These are phyloP conservation scores for Herpetotheres cachinnans DNA, from an alignment of 2,113 vertebrate species.

Conservation along the genomic window DNA sequence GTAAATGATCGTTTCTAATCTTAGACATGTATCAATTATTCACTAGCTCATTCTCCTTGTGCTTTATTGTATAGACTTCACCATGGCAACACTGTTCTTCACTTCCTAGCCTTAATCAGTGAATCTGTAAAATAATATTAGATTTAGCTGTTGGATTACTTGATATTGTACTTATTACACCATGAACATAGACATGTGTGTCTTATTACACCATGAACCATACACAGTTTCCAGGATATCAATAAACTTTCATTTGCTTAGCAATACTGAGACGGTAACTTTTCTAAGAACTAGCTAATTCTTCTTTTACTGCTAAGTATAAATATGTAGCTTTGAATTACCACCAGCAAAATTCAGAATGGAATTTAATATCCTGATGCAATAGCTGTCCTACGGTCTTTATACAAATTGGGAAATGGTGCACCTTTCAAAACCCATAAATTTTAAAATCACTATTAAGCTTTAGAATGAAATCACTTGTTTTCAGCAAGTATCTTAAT, in stretches of 20 bases:
- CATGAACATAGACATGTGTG: not conserved
- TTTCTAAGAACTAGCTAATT: not conserved
- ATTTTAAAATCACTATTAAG: not conserved
- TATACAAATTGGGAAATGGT: not conserved
- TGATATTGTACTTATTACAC: not conserved
- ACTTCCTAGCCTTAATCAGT: conserved; percentile 25
- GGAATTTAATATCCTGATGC: not conserved
- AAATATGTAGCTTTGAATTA: not conserved
- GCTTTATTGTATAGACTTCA: conserved; percentile 53
- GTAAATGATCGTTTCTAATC: conserved; percentile 60
- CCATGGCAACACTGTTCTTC: conserved; percentile 60
- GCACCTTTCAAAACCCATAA: not conserved
- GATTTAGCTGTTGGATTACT: conserved; percentile 2
- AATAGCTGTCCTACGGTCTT: not conserved
- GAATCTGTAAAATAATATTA: conserved; percentile 47
- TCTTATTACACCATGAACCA: not conserved
- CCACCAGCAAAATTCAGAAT: not conserved
- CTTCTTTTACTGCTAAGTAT: not conserved
- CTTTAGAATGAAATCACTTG: not conserved
- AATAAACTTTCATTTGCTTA: not conserved
- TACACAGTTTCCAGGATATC: not conserved
- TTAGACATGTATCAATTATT: conserved; percentile 69
- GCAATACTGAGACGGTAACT: not conserved
- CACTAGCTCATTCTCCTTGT: conserved; percentile 31
- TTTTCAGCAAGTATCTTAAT: not conserved